phyloP scores from a whole-genome alignment of 2,888 invertebrate genomes.

The Lutraria lutraria region DNA sequence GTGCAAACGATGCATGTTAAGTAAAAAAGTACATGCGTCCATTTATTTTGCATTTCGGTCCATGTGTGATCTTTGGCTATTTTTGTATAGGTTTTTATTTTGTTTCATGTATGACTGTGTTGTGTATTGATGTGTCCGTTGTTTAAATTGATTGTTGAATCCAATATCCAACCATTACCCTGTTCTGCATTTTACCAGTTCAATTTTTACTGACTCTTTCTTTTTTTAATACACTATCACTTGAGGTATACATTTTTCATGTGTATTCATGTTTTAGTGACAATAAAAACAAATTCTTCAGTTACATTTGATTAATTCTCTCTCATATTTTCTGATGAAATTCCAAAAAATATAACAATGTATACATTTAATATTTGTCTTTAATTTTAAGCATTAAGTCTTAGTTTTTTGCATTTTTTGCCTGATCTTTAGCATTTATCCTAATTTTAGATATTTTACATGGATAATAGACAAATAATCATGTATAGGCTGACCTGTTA shows the following conservation, averaged over 20 bases:
- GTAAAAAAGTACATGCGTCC: not conserved
- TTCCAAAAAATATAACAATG: no score
- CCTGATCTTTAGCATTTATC: no score
- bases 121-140: not conserved
- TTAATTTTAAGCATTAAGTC: no score
- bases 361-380: no score
- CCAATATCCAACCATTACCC: not conserved
- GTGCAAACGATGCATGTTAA: not conserved
- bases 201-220: no score
- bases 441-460: no score
- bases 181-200: no score
- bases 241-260: not conserved
- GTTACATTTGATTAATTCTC: no score
- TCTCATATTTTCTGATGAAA: no score
- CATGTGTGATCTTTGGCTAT: not conserved
- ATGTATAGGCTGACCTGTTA: not conserved
- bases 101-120: conserved; percentile 3
- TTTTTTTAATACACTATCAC: no score
- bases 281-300: no score
- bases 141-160: not conserved
- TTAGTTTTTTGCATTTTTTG: no score
- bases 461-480: not conserved
- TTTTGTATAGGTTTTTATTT: not conserved
- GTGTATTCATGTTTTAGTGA: not conserved
- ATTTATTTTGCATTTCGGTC: not conserved